These are phyloP conservation scores for Proterorhinus semilunaris DNA, from an alignment of 2,113 vertebrate species.

Conservation along the genomic window DNA sequence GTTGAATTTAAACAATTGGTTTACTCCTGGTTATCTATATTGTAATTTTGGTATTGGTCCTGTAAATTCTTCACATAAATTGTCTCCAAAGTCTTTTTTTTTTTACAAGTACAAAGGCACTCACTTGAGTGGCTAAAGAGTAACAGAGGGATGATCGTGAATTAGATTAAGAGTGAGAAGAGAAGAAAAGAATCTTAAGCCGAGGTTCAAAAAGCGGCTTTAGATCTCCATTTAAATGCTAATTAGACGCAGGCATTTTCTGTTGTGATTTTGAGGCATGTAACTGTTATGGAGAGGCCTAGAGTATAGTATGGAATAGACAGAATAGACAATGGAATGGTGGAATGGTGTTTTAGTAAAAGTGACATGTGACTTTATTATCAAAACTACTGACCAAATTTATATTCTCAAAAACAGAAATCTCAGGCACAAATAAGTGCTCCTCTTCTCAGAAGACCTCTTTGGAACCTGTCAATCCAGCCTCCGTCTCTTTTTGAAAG, in stretches of 20 bases:
- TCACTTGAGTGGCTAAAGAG: conserved; percentile 41
- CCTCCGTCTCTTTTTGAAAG: conserved; percentile 16
- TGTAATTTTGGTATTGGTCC: too few species aligned
- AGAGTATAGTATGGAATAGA: conserved; percentile 13
- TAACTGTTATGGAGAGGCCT: conserved; percentile 31
- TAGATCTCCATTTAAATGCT: conserved; percentile 68
- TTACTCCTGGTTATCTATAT: too few species aligned
- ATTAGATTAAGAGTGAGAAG: conserved; percentile 55
- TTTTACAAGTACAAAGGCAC: conserved; percentile 51
- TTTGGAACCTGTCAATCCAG: conserved; percentile 2
- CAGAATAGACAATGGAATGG: neutral
- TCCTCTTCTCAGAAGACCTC: neutral
- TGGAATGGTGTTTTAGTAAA: neutral
- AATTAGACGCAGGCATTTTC: conserved; percentile 51
- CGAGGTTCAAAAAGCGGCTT: conserved; percentile 49
- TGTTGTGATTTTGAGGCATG: conserved; percentile 52
- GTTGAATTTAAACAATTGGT: too few species aligned
- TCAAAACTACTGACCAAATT: neutral
- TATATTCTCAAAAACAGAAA: neutral
- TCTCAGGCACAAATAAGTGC: neutral
- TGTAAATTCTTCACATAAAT: too few species aligned
- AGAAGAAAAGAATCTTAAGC: conserved; percentile 44
- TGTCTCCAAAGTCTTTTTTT: neutral
- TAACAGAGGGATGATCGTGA: conserved; percentile 48
- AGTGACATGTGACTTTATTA: neutral